phyloP scores from a whole-genome alignment of 2,888 invertebrate species.

The Synanthedon andrenaeformis region DNA sequence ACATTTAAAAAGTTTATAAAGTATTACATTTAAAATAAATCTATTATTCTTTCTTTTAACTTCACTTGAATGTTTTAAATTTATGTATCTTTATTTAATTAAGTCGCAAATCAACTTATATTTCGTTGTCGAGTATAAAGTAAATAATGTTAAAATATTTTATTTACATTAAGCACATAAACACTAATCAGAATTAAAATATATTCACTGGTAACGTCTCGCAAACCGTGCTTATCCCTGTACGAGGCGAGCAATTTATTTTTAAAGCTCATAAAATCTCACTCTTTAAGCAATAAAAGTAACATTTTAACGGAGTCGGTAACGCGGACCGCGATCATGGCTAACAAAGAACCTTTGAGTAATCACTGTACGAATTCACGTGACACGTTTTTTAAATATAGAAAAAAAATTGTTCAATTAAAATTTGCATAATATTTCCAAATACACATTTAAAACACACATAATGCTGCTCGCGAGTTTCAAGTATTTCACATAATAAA shows the following conservation, averaged over 20 bases:
- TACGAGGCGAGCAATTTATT: slow-evolving; percentile 56
- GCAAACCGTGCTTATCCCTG: slow-evolving; percentile 43
- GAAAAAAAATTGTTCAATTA: slow-evolving; percentile 26
- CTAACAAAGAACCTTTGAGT: slow-evolving; percentile 33
- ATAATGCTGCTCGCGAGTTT: slow-evolving; percentile 53
- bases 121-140: slow-evolving; percentile 3
- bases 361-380: slow-evolving; percentile 51
- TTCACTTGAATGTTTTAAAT: too few relatives aligned
- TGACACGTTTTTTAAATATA: slow-evolving; percentile 42
- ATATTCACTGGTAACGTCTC: slow-evolving; percentile 44
- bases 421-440: slow-evolving; percentile 44
- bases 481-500: slow-evolving; percentile 51
- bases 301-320: slow-evolving; percentile 58
- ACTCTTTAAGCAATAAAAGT: slow-evolving; percentile 62
- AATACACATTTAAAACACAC: slow-evolving; percentile 44
- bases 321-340: slow-evolving; percentile 38
- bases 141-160: slow-evolving; percentile 28
- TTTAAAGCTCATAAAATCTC: slow-evolving; percentile 66
- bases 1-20: too few relatives aligned
- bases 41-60: too few relatives aligned
- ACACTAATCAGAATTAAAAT: slow-evolving; percentile 47
- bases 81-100: too few relatives aligned
- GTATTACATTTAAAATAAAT: too few relatives aligned
- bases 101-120: too few relatives aligned
- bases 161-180: slow-evolving; percentile 35